Conservation (phyloP, 2,797 vertebrate genomes). For the Borostomias antarcticus region DNA sequence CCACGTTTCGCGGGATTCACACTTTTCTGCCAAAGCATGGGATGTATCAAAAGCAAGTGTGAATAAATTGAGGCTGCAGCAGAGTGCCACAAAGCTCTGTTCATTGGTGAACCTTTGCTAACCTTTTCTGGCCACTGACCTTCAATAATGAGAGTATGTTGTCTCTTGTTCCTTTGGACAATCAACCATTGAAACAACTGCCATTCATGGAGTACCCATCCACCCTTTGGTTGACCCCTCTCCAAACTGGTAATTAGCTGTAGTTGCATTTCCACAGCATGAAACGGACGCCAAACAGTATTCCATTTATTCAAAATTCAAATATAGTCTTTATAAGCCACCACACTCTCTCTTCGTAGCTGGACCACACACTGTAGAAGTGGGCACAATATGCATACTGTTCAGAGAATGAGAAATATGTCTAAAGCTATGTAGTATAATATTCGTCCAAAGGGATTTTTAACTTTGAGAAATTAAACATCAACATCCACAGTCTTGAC, state of each 20-base stretch:
- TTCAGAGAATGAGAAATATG: constrained; percentile 53
- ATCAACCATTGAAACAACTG: constrained; percentile 77
- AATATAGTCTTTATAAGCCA: constrained; percentile 24
- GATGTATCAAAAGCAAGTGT: constrained; percentile 58
- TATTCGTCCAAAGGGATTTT: too few relatives aligned
- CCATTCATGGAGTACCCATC: constrained; percentile 65
- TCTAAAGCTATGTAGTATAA: too few relatives aligned
- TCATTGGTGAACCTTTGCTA: constrained; percentile 74
- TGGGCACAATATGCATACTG: constrained; percentile 37
- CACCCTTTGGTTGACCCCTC: constrained; percentile 66
- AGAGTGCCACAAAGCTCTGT: constrained; percentile 64
- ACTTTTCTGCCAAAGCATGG: constrained; percentile 55
- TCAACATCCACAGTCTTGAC: too few relatives aligned
- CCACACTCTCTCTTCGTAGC: constrained; percentile 8
- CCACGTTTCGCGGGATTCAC: constrained; percentile 55
- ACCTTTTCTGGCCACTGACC: constrained; percentile 75
- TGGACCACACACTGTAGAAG: constrained; percentile 6
- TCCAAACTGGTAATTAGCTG: constrained; percentile 67
- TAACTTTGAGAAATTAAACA: too few relatives aligned
- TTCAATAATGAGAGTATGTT: constrained; percentile 77
- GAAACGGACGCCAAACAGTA: constrained; percentile 44
- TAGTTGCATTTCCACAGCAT: constrained; percentile 62
- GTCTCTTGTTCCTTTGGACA: constrained; percentile 77
- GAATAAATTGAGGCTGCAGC: constrained; percentile 61
- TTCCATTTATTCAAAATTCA: constrained; percentile 38